Evolutionary conservation across 2,113 vertebrate species (phyloP), one percentile per base, ranked within the genome.

Genomic region (Trichechus manatus): DNA sequence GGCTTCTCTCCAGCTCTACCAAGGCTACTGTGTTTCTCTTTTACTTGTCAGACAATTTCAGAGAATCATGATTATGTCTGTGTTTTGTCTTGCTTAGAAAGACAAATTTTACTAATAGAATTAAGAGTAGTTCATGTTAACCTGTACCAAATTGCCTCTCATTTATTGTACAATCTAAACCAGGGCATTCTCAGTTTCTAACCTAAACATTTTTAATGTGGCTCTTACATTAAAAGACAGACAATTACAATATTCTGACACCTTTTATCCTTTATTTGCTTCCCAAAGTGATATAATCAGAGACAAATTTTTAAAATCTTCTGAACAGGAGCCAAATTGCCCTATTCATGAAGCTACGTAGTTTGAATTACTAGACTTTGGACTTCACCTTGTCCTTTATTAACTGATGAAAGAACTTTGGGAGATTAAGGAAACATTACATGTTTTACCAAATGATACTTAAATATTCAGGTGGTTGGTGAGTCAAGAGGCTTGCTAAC

Each of bases 41-140:
- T 96, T 78, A 33, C 7, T 94, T 22, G 82, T 93, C 66, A 93
- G n/a, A 70, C 47, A 59, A 93, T 36, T 36, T 78, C 61, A 89
- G 39, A 79, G 78, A 91, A 83, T 84, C 27, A 9, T 36, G 53
- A 86, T 93, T 78, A 85, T 87, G 42, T 75, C 56, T 75, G 39
- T 94, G 61, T 59, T 89, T 66, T 80, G 68, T 91, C 95, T 90
- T 86, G 25, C 63, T 94, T 86, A 75, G 39, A 33, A 93, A 88
- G 72, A 95, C 53, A 94, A 81, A 96, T 47, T 93, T 85, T 95
- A 91, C 87, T 78, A 93, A 85, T 22, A 79, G 63, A 83, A 94
- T 83, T 96, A 88, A 97, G 63, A 77, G 14, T 25, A 56, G 75
- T 61, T 95, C 90, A 84, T n/a, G 44, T 19, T 84, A 93, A 93